phyloP scores from a whole-genome alignment of 2,113 vertebrate species.

The Protomyctophum bolini region DNA sequence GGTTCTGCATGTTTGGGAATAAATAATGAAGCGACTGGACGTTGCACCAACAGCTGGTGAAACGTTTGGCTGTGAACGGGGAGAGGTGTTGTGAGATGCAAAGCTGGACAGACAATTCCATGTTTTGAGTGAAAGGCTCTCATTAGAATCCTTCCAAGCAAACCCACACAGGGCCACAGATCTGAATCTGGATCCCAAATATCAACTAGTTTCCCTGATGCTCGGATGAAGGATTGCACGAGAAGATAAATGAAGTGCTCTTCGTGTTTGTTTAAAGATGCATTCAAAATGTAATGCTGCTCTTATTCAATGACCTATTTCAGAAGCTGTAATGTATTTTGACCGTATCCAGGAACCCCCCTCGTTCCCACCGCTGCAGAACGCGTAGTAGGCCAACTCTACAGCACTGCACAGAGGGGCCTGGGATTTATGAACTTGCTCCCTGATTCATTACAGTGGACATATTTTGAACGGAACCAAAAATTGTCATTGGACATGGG shows the following conservation, averaged over 20 bases:
- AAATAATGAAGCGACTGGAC: conserved; percentile 62
- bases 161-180: not conserved
- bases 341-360: conserved; percentile 12
- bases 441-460: conserved; percentile 21
- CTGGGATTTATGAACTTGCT: not conserved
- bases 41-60: conserved; percentile 65
- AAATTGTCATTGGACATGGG: conserved; percentile 10
- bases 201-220: too few relatives aligned
- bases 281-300: too few relatives aligned
- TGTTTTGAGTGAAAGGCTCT: conserved; percentile 35
- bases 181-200: conserved; percentile 13
- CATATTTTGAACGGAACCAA: not conserved
- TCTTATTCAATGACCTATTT: too few relatives aligned
- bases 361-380: conserved; percentile 10
- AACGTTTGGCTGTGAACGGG: conserved; percentile 46
- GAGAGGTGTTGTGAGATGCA: conserved; percentile 60
- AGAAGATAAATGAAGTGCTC: too few relatives aligned
- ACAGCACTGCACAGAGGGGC: not conserved
- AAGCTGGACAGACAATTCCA: conserved; percentile 60
- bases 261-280: too few relatives aligned
- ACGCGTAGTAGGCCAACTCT: not conserved
- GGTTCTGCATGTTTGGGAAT: conserved; percentile 61
- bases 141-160: conserved; percentile 41
- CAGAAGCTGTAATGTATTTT: not conserved
- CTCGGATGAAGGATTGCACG: too few relatives aligned